Base-by-base conservation (phyloP, 2,797 vertebrate species). In the Nannoperca australis region DNA sequence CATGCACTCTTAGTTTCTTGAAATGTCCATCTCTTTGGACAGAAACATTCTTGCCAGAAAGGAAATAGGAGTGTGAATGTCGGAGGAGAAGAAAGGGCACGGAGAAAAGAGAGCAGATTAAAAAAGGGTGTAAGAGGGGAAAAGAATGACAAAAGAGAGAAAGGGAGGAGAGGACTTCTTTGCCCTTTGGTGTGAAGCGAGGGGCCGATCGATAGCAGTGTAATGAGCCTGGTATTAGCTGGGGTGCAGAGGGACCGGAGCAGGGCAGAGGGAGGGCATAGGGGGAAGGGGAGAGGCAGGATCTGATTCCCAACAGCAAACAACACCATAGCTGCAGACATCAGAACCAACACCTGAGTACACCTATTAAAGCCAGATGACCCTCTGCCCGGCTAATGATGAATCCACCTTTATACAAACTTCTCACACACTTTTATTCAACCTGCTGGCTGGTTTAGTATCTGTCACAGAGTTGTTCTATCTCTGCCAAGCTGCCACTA, bases 201-300 rank as follows among this genome's bases (percentile, higher is more conserved):
- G 88, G 88, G 84, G 73, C 73, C 90, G 88, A 94, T 94, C 94
- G 91, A 94, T 94, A 86, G 85, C 74, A 9, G 15, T 49, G 92
- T 94, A 94, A 94, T 94, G 93, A 94, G 92, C 79, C 85, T 87
- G 90, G 91, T 94, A 91, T 93, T 93, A 92, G 91, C 88, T 47
- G 82, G 83, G 91, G 87, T 93, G 92, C 86, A 87, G 80, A 88
- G 94, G 91, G 92, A 94, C 92, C 54, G 24, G 79, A 59, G 81
- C 74, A 59, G 85, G 87, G 88, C 76, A 81, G 73, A 76, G 82
- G 85, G 90, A 81, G 72, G 87, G 87, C 32, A n/a, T 74, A 44
- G 76, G 87, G 87, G 78, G 81, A 34, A 63, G 87, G 83, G 79
- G 76, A 36, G 84, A 73, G 66, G 68, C 77, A 51, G 81, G 82